Percentiles rank a stretch among this genome's conserved stretches.
phyloP scores from a whole-genome alignment of 1,140 invertebrate genomes.

The Meloidogyne hapla region DNA sequence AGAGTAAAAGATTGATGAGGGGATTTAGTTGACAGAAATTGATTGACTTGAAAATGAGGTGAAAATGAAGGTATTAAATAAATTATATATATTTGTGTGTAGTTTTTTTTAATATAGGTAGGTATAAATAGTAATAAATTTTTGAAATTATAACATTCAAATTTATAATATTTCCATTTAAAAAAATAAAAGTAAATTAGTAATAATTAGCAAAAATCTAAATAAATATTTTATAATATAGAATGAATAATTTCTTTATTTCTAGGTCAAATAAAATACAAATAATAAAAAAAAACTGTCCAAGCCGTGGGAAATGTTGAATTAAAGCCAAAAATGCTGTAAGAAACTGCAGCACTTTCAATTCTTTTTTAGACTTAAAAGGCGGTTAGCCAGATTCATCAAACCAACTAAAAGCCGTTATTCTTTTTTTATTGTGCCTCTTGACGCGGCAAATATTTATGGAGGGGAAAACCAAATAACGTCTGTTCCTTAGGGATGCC shows the following conservation, averaged over 20 bases:
- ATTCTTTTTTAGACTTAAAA: not conserved
- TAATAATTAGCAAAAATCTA: too few species aligned
- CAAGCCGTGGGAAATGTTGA: not conserved
- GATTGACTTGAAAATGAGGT: not conserved
- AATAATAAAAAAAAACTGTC: not conserved
- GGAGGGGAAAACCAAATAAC: not conserved
- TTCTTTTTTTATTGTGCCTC: conserved; percentile 2
- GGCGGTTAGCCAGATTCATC: conserved; percentile 3
- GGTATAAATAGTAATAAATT: too few species aligned
- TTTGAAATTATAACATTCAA: too few species aligned
- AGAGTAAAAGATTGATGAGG: not conserved
- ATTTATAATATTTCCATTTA: too few species aligned
- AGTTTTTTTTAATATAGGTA: too few species aligned
- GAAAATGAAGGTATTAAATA: too few species aligned
- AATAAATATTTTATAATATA: too few species aligned
- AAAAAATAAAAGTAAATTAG: too few species aligned
- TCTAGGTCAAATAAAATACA: not conserved
- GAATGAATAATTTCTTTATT: too few species aligned
- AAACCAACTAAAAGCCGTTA: not conserved
- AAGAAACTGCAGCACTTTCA: not conserved
- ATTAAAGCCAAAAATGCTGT: conserved; percentile 2
- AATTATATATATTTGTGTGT: too few species aligned
- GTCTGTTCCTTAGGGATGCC: not conserved
- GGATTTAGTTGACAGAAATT: not conserved
- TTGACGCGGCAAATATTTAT: not conserved